A percentile compares a stretch with the other conserved stretches of the same genome.
phyloP scores from a whole-genome alignment of 2,113 vertebrate species.

The Oryzias curvinotus region DNA sequence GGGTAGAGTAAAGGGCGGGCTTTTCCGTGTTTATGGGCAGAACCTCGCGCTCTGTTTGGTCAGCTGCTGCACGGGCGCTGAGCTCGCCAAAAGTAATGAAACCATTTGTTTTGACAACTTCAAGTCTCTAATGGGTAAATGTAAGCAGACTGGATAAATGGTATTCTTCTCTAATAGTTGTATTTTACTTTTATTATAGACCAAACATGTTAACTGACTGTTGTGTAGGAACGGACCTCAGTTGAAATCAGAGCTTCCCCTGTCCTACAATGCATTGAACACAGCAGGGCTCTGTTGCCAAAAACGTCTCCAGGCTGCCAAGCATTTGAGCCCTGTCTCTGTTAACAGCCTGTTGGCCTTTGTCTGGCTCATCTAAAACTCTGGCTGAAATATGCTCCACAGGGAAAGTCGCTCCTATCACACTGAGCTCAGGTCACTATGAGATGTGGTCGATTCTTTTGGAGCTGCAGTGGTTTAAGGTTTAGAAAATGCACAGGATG shows the following conservation, averaged over 20 bases:
- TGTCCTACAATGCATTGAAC: slow-evolving; percentile 47
- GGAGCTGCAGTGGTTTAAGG: slow-evolving; percentile 27
- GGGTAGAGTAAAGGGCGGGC: slow-evolving; percentile 37
- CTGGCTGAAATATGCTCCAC: slow-evolving; percentile 41
- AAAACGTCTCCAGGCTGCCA: slow-evolving; percentile 52
- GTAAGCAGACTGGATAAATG: no score
- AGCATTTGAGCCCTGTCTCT: slow-evolving; percentile 63
- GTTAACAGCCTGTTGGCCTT: slow-evolving; percentile 46
- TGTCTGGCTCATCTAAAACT: slow-evolving; percentile 55
- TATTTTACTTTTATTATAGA: no score
- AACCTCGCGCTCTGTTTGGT: slow-evolving; percentile 56
- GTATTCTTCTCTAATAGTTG: no score
- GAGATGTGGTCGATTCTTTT: slow-evolving; percentile 35
- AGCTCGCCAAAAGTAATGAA: slow-evolving; percentile 44
- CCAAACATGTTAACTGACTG: no score
- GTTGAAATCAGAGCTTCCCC: slow-evolving; percentile 37
- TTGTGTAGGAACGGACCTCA: slow-evolving; percentile 14
- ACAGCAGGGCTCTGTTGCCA: slow-evolving; percentile 57
- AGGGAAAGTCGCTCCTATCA: slow-evolving; percentile 34
- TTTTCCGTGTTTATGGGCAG: slow-evolving; percentile 55
- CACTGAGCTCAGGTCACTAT: slow-evolving; percentile 45
- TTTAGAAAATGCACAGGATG: slow-evolving; percentile 17
- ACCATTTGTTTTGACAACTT: no score
- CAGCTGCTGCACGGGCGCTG: slow-evolving; percentile 63
- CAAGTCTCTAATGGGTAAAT: no score